phyloP scores from a whole-genome alignment of 2,888 invertebrate species.

The Scaptomyza caliginosa region DNA sequence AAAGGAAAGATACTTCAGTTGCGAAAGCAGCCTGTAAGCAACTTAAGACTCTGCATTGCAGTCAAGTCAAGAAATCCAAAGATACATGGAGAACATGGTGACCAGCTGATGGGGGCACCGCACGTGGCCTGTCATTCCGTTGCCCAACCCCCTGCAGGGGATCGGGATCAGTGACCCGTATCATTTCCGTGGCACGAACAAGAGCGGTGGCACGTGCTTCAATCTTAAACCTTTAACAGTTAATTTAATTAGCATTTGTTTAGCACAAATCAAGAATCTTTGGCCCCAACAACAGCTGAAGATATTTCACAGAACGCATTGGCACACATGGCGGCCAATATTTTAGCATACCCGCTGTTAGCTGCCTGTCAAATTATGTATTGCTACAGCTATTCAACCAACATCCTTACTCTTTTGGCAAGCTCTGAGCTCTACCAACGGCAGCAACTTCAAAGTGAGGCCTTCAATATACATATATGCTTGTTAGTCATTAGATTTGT shows the following conservation, averaged over 20 bases:
- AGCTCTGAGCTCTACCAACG: too few relatives aligned
- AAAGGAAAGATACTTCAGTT: too few relatives aligned
- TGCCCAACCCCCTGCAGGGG: too few relatives aligned
- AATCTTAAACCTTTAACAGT: conserved; percentile 50
- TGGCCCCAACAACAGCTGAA: background rate
- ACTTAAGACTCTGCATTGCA: conserved; percentile 84
- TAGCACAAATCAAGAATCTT: conserved; percentile 2
- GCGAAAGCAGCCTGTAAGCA: conserved; percentile 86
- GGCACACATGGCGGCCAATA: conserved; percentile 17
- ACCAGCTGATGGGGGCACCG: conserved; percentile 11
- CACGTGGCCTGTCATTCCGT: conserved; percentile 21
- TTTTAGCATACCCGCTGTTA: background rate
- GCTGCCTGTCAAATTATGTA: conserved; percentile 17
- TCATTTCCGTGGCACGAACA: conserved; percentile 26
- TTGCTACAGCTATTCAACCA: conserved; percentile 9
- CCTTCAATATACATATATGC: conserved; percentile 14
- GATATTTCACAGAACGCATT: conserved; percentile 18
- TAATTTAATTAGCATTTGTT: conserved; percentile 67
- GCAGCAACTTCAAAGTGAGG: conserved; percentile 54
- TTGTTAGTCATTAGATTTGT: conserved; percentile 45
- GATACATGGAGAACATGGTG: conserved; percentile 17
- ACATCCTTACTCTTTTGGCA: too few relatives aligned
- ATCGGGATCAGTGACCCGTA: conserved; percentile 44
- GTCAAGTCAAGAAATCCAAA: conserved; percentile 20
- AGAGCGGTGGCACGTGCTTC: conserved; percentile 56